Percentiles rank a stretch among this genome's conserved stretches.
Conservation (phyloP, 1,140 invertebrate genomes). For the Brachionus rotundiformis region DNA sequence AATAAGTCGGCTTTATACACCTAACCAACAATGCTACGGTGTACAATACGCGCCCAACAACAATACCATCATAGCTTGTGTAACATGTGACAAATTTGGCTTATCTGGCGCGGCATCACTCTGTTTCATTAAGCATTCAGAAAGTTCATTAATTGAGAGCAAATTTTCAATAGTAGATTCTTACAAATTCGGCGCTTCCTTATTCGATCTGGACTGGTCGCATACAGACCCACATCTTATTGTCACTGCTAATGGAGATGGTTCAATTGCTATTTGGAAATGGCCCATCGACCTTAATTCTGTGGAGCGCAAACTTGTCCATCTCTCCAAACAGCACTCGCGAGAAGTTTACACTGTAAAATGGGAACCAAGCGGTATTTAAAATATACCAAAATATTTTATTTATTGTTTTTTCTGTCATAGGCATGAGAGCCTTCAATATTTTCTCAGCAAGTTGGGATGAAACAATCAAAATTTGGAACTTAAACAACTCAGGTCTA, state of each 20-base stretch:
- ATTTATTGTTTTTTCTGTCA: neutral
- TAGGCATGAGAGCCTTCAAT: slow-evolving; percentile 33
- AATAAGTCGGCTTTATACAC: slow-evolving; percentile 33
- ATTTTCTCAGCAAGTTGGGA: slow-evolving; percentile 47
- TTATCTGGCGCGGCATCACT: slow-evolving; percentile 24
- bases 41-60: slow-evolving; percentile 34
- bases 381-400: neutral
- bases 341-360: slow-evolving; percentile 6
- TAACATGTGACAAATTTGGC: slow-evolving; percentile 47
- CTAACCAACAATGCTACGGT: slow-evolving; percentile 41
- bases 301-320: neutral
- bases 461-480: slow-evolving; percentile 51
- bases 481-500: slow-evolving; percentile 7
- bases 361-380: slow-evolving; percentile 44
- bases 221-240: neutral
- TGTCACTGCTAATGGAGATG: slow-evolving; percentile 41
- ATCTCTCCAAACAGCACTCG: slow-evolving; percentile 7
- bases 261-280: slow-evolving; percentile 45
- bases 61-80: slow-evolving; percentile 30
- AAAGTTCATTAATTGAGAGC: slow-evolving; percentile 24
- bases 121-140: slow-evolving; percentile 34
- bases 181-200: neutral
- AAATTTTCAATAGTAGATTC: slow-evolving; percentile 46
- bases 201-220: slow-evolving; percentile 50
- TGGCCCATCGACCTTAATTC: neutral